These are phyloP conservation scores for Epinephelus malabaricus DNA, from an alignment of 2,797 vertebrate species.

Conservation along the genomic window DNA sequence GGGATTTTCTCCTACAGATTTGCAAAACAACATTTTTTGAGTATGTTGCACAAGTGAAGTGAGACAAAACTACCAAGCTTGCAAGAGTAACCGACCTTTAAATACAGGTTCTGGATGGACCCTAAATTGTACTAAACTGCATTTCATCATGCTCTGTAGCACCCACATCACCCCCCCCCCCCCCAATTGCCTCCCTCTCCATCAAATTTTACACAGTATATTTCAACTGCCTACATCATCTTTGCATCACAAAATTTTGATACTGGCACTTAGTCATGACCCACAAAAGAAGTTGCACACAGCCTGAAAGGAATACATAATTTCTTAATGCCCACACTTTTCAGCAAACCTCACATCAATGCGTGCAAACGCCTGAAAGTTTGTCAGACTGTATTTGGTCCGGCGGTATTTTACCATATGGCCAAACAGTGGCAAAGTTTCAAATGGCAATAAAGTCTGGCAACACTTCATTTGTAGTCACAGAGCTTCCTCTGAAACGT, in stretches of 20 bases:
- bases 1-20: neutral
- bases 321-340: constrained; percentile 51
- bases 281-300: constrained; percentile 57
- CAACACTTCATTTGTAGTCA: constrained; percentile 3
- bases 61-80: neutral
- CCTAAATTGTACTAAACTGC: constrained; percentile 26
- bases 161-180: neutral
- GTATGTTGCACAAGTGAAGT: neutral
- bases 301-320: constrained; percentile 57
- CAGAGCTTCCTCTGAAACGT: constrained; percentile 1
- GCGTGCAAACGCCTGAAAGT: constrained; percentile 21
- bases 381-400: constrained; percentile 28
- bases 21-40: neutral
- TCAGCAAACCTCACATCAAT: constrained; percentile 31
- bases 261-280: constrained; percentile 55
- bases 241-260: constrained; percentile 67
- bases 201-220: constrained; percentile 52
- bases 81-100: neutral
- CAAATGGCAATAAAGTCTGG: constrained; percentile 6
- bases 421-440: constrained; percentile 24
- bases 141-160: constrained; percentile 39
- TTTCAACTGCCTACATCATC: constrained; percentile 69
- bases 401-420: constrained; percentile 11
- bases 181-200: constrained; percentile 5
- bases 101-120: constrained; percentile 15